These are phyloP conservation scores for Orchestia grillus DNA, from an alignment of 1,140 invertebrate genomes.

Conservation along the genomic window DNA sequence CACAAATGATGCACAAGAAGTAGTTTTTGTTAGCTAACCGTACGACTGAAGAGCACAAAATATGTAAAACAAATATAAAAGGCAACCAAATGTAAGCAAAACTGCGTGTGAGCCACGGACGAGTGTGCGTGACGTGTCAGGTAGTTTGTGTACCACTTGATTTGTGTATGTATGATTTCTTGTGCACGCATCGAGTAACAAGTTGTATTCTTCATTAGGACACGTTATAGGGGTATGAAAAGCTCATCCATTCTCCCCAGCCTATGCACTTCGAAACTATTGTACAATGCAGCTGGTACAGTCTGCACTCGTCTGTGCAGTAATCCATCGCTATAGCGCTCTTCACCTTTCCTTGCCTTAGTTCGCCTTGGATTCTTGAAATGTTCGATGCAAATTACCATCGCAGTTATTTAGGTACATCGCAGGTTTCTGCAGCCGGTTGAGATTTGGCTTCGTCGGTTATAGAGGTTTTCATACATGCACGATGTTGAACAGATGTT, in stretches of 20 bases:
- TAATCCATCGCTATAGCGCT: too few species aligned
- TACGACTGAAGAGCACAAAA: background rate
- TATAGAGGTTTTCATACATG: too few species aligned
- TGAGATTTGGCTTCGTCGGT: too few species aligned
- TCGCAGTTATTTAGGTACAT: background rate
- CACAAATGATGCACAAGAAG: background rate
- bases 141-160: background rate
- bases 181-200: too few species aligned
- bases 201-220: background rate
- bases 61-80: background rate
- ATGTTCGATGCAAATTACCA: too few species aligned
- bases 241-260: background rate
- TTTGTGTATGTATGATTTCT: too few species aligned
- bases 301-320: background rate
- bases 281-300: background rate
- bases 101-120: background rate
- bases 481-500: too few species aligned
- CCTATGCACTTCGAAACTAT: background rate
- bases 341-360: too few species aligned
- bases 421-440: background rate
- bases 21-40: background rate
- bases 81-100: background rate
- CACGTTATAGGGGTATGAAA: background rate
- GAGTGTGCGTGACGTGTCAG: background rate
- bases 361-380: too few species aligned